Base-by-base conservation (phyloP, 2,888 invertebrate species). In the Molanna angustata region DNA sequence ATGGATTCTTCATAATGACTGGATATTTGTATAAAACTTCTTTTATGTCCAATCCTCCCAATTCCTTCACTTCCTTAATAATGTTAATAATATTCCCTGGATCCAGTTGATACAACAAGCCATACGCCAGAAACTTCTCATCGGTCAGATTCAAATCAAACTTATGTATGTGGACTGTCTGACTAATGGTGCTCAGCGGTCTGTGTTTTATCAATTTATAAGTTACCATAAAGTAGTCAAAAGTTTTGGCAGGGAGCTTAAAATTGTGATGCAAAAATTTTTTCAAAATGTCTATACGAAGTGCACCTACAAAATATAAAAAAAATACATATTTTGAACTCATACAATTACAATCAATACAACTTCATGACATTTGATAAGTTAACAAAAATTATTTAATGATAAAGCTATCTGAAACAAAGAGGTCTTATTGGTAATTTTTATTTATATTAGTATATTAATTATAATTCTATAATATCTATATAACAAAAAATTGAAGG, bases 1-100 rank as follows among this genome's bases (percentile, higher is more conserved):
- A 77, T 43, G 79, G 72, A 46, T 80, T 77, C 69, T 80, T 82
- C 43, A 85, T 66, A 58, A 88, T 76, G 58, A 81, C 83, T 9
- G 88, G 88, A 61, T 80, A 76, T 16, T 65, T 66, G 61, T 66
- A 71, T 27, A 84, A 73, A 22, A 77, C 76, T 11, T 76, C 72
- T 50, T 70, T 69, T 41, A 86, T 76, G 59, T 82, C 75, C 1
- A 79, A 62, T 0, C 80, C 83, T 45, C 76, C 79, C 27, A 85
- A 65, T 0, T 67, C 68, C 1, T 70, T 67, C 37, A 85, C 76
- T 63, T 79, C 74, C 4, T 70, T 66, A 2, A 86, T 61, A 32
- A 85, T 78, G 11, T 76, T 69, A 52, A 70, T 71, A 0, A 83
- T 72, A 60, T 84, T 80, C 1, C 77, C 66, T 0, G 84, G 82